phyloP scores from a whole-genome alignment of 1,140 invertebrate species.

The Agrypnia vestita region DNA sequence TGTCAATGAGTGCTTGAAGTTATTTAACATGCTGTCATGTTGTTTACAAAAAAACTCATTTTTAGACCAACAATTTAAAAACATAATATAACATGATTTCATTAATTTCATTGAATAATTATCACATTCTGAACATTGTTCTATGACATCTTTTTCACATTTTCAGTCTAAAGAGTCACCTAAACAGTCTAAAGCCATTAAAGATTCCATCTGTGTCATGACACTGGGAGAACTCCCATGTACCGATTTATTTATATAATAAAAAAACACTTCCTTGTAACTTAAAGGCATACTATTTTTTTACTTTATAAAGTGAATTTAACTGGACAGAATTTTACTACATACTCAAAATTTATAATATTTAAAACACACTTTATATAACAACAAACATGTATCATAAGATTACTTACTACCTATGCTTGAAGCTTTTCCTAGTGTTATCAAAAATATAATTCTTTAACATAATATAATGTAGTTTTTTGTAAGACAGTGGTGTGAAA shows the following conservation, averaged over 20 bases:
- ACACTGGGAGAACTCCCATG: not conserved
- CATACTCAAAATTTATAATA: not conserved
- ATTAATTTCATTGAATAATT: not conserved
- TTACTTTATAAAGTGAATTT: not conserved
- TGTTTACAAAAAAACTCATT: not conserved
- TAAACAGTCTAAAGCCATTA: not conserved
- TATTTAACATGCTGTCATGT: not conserved
- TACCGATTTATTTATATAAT: not conserved
- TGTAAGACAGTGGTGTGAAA: not conserved
- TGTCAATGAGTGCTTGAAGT: not conserved
- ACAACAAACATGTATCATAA: not conserved
- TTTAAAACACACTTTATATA: not conserved
- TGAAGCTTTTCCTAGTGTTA: constrained; percentile 2
- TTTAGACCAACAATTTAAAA: not conserved
- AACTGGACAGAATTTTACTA: not conserved
- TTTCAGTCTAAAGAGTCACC: not conserved
- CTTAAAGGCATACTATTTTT: not conserved
- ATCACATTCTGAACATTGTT: not conserved
- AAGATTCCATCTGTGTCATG: not conserved
- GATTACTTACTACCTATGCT: not conserved
- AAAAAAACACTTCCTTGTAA: not conserved
- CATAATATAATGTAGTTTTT: not conserved
- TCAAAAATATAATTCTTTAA: constrained; percentile 4
- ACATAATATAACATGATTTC: not conserved
- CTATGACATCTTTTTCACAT: not conserved